Conservation (phyloP, 2,888 invertebrate species). For the Thumatha senex region DNA sequence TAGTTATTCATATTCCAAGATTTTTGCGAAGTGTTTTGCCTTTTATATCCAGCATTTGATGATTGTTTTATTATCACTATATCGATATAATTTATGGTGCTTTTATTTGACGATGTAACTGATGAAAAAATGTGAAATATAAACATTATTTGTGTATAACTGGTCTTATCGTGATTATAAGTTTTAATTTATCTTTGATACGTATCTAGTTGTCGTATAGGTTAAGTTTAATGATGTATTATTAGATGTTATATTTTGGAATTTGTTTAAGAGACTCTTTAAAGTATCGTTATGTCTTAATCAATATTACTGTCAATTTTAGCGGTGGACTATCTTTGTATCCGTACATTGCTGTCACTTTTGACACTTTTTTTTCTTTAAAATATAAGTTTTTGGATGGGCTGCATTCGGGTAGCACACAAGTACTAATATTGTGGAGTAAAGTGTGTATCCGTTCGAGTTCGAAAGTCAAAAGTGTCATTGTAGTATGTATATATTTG, state of each 20-base stretch:
- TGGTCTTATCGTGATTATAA: constrained; percentile 40
- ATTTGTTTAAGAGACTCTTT: constrained; percentile 23
- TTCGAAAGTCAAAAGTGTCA: too few species aligned
- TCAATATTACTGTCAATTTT: too few species aligned
- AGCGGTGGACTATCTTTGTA: too few species aligned
- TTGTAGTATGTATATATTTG: too few species aligned
- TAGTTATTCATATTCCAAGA: constrained; percentile 38
- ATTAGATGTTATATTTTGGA: constrained; percentile 34
- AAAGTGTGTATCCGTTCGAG: too few species aligned
- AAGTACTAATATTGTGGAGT: too few species aligned
- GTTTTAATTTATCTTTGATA: constrained; percentile 27
- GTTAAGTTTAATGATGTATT: constrained; percentile 35
- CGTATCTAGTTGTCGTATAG: constrained; percentile 44
- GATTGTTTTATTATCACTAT: constrained; percentile 36
- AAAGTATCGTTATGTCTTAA: constrained; percentile 9
- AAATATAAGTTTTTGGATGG: too few species aligned
- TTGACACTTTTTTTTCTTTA: too few species aligned
- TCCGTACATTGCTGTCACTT: too few species aligned
- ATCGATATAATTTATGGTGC: constrained; percentile 49
- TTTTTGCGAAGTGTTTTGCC: constrained; percentile 60
- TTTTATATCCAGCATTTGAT: constrained; percentile 57
- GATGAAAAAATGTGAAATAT: constrained; percentile 23
- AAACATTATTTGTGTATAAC: constrained; percentile 36
- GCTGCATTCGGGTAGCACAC: too few species aligned
- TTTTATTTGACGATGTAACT: constrained; percentile 44